A percentile compares a stretch with the other conserved stretches of the same genome.
These are phyloP conservation scores for Smittia aterrima DNA, from an alignment of 2,888 invertebrate genomes.

Conservation along the genomic window DNA sequence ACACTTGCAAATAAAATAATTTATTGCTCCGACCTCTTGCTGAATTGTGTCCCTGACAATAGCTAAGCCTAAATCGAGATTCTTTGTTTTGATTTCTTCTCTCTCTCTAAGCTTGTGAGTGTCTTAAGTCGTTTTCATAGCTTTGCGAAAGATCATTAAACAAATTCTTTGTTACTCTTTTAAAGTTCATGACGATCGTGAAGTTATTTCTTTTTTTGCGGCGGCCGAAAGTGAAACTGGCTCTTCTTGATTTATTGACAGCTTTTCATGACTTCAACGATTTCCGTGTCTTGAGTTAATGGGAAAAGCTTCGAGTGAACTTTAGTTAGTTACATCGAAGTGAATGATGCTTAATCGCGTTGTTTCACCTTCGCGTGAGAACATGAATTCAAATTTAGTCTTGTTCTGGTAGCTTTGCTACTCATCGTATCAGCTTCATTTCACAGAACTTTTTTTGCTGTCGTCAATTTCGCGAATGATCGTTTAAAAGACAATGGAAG, in stretches of 20 bases:
- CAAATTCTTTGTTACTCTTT: background rate
- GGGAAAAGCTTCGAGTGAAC: no score
- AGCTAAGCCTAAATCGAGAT: background rate
- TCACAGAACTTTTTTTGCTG: background rate
- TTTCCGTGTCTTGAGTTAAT: no score
- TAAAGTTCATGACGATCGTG: conserved; percentile 2
- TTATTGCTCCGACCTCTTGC: background rate
- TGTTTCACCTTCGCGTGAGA: conserved; percentile 3
- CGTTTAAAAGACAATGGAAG: background rate
- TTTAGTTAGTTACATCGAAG: background rate
- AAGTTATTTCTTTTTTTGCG: background rate
- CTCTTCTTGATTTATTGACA: background rate
- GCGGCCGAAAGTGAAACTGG: background rate
- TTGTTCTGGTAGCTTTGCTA: background rate
- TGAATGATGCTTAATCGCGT: background rate
- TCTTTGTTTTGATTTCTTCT: background rate
- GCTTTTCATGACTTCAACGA: background rate
- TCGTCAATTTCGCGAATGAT: conserved; percentile 1
- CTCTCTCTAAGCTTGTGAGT: no score
- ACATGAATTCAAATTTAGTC: background rate
- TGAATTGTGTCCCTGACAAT: conserved; percentile 7
- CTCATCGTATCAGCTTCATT: background rate
- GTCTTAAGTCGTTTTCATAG: background rate
- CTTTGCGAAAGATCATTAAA: background rate
- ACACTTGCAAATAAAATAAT: background rate